Base-by-base conservation (phyloP, 2,797 vertebrate genomes). In the Lerista edwardsae region DNA sequence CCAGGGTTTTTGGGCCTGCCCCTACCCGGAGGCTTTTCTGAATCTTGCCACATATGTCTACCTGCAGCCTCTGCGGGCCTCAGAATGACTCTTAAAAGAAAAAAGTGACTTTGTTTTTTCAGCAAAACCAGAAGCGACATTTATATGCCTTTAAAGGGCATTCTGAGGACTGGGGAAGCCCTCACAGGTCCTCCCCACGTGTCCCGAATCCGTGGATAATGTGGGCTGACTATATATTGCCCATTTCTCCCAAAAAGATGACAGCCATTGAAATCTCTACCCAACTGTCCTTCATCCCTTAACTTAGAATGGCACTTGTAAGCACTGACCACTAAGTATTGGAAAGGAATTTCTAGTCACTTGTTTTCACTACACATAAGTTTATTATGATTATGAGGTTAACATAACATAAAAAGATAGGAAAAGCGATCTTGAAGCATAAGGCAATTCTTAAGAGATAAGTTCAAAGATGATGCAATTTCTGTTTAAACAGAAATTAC, bases 331-430 rank as follows among this genome's bases (percentile, higher is more conserved):
- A 29, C 9, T 61, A 15, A 34, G 79, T 3, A 34, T 14, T 86
- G 23, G 59, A 76, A 95, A 96, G 57, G 47, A 94, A 91, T 14
- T 7, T 65, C 86, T 65, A 82, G 83, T 89, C 8, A n/a, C 44
- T 82, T 29, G 67, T 90, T 94, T 96, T 94, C 93, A 95, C 95
- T 96, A 96, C 94, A 96, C 95, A 94, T 93, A 97, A 94, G 94
- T 98, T 98, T 98, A 98, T 98, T 98, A 96, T 95, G 96, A 97
- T 97, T 97, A 90, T 93, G 96, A 94, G 94, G 96, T 94, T 95
- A 97, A 97, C 94, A 74, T 90, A 95, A 96, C 94, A 95, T 87
- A 96, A 96, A 84, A 95, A 92, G 95, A 89, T 94, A 95, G 95
- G 92, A 95, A 96, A 97, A 97, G 96, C 95, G 93, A 95, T 93